Conservation (phyloP, 2,113 vertebrate species). For the Heterotilapia buettikoferi region DNA sequence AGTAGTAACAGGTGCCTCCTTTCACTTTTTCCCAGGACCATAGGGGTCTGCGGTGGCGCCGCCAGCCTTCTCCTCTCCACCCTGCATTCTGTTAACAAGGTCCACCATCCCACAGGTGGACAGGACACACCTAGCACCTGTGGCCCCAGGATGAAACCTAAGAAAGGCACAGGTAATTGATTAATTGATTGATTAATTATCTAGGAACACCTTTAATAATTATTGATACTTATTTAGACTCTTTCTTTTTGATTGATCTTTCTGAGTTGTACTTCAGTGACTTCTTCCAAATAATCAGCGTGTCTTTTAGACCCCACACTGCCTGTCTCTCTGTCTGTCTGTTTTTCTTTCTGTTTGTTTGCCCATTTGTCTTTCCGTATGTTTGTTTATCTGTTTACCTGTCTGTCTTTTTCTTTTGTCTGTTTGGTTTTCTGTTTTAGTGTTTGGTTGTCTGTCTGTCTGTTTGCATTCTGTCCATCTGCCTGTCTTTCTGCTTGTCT, state of each 20-base stretch:
- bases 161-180: neutral
- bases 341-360: neutral
- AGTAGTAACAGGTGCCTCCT: neutral
- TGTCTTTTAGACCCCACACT: neutral
- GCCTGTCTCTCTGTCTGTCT: neutral
- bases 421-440: neutral
- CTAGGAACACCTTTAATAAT: neutral
- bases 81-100: slow-evolving; percentile 10
- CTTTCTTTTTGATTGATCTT: neutral
- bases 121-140: neutral
- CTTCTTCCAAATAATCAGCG: neutral
- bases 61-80: slow-evolving; percentile 42
- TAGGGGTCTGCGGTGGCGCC: neutral
- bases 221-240: neutral
- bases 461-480: neutral
- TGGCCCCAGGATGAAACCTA: neutral
- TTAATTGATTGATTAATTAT: neutral
- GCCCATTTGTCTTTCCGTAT: neutral
- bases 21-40: slow-evolving; percentile 44
- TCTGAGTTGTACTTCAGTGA: neutral
- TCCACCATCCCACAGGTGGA: neutral
- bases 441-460: neutral
- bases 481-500: neutral
- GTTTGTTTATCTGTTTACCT: neutral
- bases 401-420: neutral